phyloP scores from a whole-genome alignment of 1,140 invertebrate species.

The Rhagoletis zephyria region DNA sequence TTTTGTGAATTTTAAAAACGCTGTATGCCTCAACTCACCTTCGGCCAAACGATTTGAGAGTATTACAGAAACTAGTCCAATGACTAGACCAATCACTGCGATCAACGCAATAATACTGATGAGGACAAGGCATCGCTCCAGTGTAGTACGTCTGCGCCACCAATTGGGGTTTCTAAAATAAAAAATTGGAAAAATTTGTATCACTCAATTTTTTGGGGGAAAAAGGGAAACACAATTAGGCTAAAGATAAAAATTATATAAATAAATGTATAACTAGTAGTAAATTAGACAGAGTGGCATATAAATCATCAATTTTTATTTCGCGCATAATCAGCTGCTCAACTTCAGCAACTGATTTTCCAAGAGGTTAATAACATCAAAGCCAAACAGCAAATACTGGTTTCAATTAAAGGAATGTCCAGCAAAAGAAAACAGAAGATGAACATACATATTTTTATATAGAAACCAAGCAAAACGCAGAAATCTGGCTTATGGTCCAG shows the following conservation, averaged over 20 bases:
- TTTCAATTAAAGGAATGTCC: background rate
- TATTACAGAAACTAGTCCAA: constrained; percentile 78
- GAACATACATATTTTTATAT: background rate
- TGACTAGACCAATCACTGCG: constrained; percentile 79
- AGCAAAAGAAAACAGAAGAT: background rate
- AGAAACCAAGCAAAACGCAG: background rate
- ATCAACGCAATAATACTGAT: constrained; percentile 78
- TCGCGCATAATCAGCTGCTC: too few relatives aligned
- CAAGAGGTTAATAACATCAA: background rate
- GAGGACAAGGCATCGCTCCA: constrained; percentile 84
- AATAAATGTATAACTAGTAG: too few relatives aligned
- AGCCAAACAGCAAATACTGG: constrained; percentile 5
- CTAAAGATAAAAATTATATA: too few relatives aligned
- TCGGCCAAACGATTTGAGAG: constrained; percentile 59
- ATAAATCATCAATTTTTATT: too few relatives aligned
- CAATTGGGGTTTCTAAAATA: constrained; percentile 85
- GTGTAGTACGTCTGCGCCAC: constrained; percentile 85
- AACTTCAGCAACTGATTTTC: background rate
- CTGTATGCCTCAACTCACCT: constrained; percentile 56
- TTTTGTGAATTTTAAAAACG: too few relatives aligned
- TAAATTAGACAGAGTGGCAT: too few relatives aligned
- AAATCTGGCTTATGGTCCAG: background rate
- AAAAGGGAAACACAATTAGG: too few relatives aligned
- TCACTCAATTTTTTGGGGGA: background rate
- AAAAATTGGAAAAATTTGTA: background rate